Base-by-base conservation (phyloP, 2,888 invertebrate genomes). In the Tryphoninae sp. region DNA sequence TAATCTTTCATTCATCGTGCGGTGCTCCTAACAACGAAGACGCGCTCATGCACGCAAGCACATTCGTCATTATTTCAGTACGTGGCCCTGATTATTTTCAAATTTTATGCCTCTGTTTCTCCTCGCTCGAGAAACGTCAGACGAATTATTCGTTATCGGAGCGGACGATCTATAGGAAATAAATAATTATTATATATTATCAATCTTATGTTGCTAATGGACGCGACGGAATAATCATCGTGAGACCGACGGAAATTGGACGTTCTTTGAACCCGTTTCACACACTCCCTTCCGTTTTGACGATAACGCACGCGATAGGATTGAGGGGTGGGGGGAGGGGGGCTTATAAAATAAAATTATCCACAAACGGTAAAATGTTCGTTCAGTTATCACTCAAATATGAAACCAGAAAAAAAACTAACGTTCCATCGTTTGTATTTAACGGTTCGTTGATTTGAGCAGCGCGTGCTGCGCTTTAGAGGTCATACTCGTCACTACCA, bases 201-300 rank as follows among this genome's bases (percentile, higher is more conserved):
- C 86, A 86, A 83, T 82, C 87, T 89, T 88, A 88, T 61, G 84
- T 82, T 84, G 75, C 88, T 89, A 89, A 85, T 88, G 88, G 89
- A 88, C 88, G 87, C 87, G 86, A 87, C 82, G 75, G 84, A 87
- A 88, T 86, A 87, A 87, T 85, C 82, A 81, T 85, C 80, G 84
- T 83, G 80, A 81, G 86, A 80, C 82, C 76, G 76, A 81, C 81
- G 76, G 78, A 83, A 72, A 83, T 74, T 62, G 80, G 73, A 81
- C 74, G 80, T 77, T 82, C 76, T 74, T 76, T 72, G 61, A 78
- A 79, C 69, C 69, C 76, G 59, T 45, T 64, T 77, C 45, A 76
- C 65, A 53, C 33, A n/a, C 62, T 40, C 40, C 53, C 59, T 16
- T 74, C 22, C 62, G 62, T 55, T 67, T n/a, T 26, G 26, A 9